Conservation (phyloP, 2,797 vertebrate genomes). For the Selene dorsalis region DNA sequence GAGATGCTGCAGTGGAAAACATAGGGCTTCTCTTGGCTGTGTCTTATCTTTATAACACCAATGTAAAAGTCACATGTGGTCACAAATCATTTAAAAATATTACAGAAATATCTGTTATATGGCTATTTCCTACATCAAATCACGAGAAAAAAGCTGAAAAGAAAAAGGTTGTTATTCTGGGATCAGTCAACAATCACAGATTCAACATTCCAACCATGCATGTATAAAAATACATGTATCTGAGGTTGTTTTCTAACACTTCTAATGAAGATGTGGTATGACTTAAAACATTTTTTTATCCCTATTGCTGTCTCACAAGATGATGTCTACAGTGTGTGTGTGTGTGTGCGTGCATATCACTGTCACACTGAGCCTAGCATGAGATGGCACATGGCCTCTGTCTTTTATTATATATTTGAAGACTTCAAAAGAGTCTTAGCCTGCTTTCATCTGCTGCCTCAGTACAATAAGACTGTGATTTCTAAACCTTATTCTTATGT, state of each 20-base stretch:
- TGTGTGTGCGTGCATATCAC: conserved; percentile 30
- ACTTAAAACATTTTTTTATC: conserved; percentile 5
- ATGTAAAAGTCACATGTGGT: neutral
- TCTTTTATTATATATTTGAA: conserved; percentile 77
- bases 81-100: too few relatives aligned
- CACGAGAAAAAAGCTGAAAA: neutral
- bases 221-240: neutral
- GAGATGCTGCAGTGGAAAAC: neutral
- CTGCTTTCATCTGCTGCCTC: conserved; percentile 87
- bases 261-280: neutral
- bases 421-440: conserved; percentile 83
- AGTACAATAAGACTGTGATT: conserved; percentile 83
- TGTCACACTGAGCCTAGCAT: conserved; percentile 62
- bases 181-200: neutral
- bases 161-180: neutral
- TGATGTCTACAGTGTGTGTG: conserved; percentile 15
- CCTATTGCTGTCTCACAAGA: conserved; percentile 30
- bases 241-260: neutral
- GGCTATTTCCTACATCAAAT: too few relatives aligned
- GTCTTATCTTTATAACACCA: neutral
- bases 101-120: too few relatives aligned
- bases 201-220: neutral
- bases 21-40: neutral
- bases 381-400: conserved; percentile 72
- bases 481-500: conserved; percentile 52